phyloP scores from a whole-genome alignment of 2,888 invertebrate genomes.

The Aleiodes leptofemur region DNA sequence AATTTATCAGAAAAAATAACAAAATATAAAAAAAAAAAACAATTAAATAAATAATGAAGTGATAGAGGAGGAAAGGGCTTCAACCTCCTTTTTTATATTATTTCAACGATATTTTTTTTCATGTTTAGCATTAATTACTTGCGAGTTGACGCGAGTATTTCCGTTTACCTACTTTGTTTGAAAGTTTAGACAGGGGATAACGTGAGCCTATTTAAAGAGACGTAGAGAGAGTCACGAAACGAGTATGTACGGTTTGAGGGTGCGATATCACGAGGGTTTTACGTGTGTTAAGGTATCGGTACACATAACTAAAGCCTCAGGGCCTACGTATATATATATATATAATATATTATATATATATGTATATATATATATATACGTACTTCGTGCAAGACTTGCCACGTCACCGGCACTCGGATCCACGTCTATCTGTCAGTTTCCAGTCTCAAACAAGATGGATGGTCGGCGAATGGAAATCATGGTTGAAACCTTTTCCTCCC shows the following conservation, averaged over 20 bases:
- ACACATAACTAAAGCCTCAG: constrained; percentile 58
- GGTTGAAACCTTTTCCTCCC: constrained; percentile 69
- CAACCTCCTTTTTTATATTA: too few relatives aligned
- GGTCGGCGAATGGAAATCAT: constrained; percentile 81
- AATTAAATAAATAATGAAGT: too few relatives aligned
- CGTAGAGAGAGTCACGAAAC: not conserved
- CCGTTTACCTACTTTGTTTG: not conserved
- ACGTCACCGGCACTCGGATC: constrained; percentile 75
- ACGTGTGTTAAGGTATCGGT: constrained; percentile 31
- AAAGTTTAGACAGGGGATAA: constrained; percentile 10
- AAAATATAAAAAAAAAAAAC: too few relatives aligned
- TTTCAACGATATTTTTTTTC: too few relatives aligned
- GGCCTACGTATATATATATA: constrained; percentile 54
- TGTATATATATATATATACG: constrained; percentile 57
- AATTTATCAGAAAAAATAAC: too few relatives aligned
- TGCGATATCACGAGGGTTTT: constrained; percentile 14
- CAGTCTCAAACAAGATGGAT: constrained; percentile 81
- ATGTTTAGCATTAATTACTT: constrained; percentile 1
- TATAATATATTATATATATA: constrained; percentile 50
- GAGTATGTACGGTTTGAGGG: constrained; percentile 1
- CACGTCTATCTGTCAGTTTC: constrained; percentile 76
- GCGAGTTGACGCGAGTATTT: not conserved
- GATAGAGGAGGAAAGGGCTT: too few relatives aligned
- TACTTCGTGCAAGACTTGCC: constrained; percentile 72
- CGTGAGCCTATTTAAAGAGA: constrained; percentile 10